These are phyloP conservation scores for Gavia stellata DNA, from an alignment of 2,113 vertebrate genomes.

Conservation along the genomic window DNA sequence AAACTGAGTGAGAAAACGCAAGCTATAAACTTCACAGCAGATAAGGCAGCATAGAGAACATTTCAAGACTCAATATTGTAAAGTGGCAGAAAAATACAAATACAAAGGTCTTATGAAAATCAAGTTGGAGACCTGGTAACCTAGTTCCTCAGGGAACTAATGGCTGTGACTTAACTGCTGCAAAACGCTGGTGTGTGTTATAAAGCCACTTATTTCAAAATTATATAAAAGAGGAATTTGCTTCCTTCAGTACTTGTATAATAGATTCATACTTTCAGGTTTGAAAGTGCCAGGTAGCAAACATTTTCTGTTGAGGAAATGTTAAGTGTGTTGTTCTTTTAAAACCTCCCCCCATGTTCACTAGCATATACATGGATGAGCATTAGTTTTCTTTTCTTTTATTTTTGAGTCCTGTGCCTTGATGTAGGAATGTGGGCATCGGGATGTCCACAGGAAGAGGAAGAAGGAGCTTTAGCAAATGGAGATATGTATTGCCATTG, in stretches of 20 bases:
- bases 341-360: not conserved
- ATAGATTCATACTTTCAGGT: not conserved
- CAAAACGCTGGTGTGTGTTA: not conserved
- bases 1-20: not conserved
- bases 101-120: not conserved
- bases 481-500: accelerated
- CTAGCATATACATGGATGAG: not conserved
- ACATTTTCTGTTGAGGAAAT: not conserved
- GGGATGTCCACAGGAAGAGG: not conserved
- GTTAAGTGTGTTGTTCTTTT: not conserved
- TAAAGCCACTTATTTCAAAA: not conserved
- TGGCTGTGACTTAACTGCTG: not conserved
- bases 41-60: not conserved
- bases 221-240: not conserved
- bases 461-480: not conserved
- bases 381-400: not conserved
- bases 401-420: not conserved
- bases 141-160: not conserved
- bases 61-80: not conserved
- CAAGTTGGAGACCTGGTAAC: not conserved
- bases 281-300: not conserved
- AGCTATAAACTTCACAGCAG: not conserved
- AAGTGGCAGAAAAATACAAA: not conserved
- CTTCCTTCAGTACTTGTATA: not conserved
- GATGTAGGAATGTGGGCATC: too few species aligned